Evolutionary conservation across 2,113 vertebrate genomes (phyloP), one percentile per base, ranked within the genome.

Genomic region (Boulengeromyrus knoepffleri): DNA sequence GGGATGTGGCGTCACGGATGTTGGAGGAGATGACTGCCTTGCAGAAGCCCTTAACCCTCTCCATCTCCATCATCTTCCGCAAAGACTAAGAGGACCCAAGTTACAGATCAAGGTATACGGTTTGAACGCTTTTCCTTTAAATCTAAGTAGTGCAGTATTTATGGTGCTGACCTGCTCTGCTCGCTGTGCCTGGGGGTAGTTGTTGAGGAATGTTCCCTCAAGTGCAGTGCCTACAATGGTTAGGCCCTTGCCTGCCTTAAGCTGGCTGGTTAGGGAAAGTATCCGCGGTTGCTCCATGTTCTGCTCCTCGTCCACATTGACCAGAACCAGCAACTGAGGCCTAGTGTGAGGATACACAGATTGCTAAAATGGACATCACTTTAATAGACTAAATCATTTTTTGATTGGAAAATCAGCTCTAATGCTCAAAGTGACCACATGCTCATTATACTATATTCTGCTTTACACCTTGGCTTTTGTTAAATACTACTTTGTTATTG

Each of bases 181-280:
- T 89, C 96, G 95, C 95, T 99, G 98, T 0, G 97, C 96, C 92
- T 99, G 97, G 0, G 95, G 94, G 52, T 97, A 96, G 93, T 97
- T 98, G 91, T 98, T 96, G 66, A 99, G 95, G 92, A 98, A 99
- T 70, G 97, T 98, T 74, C 99, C 99, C 91, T 98, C 97, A 19
- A 99, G 95, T 56, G 97, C 96, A 0, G 98, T 97, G 80, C 98
- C 98, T 90, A 99, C 98, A 0, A 99, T 99, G 90, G 99, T 99
- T 93, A 99, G 95, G n/a, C 98, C 99, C 92, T 99, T 99, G 39
- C 99, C 98, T 0, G 99, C 99, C 93, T 99, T 99, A 45, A 99
- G 96, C 95, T 99, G 99, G 1, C 97, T 98, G 15, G 98, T 98
- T 93, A 99, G 91, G 13, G 98, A 99, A 77, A 99, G 96, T 85